Base-by-base conservation (phyloP, 2,888 invertebrate species). In the Polyommatus iphigenia region DNA sequence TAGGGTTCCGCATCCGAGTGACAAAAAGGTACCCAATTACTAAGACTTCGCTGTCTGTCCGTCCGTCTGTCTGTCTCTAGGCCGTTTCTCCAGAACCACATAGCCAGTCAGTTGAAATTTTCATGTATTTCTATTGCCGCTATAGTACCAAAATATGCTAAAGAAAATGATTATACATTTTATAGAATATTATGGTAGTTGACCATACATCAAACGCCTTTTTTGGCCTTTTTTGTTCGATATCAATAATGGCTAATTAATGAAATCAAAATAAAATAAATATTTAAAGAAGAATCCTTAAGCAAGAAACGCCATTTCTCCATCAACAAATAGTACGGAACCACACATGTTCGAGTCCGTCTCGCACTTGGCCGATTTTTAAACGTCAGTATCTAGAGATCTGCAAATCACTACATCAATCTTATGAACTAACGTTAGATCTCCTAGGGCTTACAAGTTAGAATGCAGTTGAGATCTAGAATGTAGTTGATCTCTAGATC, bases 331-430 rank as follows among this genome's bases (percentile, higher is more conserved):
- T 54, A 3, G 4, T 54, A 54, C 18, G 4, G 18, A 54, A 54
- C 4, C 18, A 4, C 18, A 18, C 54, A 0, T 1, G 54, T 15
- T 4, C 18, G 54, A 54, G 5, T 5, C 4, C 1, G 5, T 18
- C 18, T 54, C 54, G 18, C 5, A 18, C 54, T 54, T 54, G 5
- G 54, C 18, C 54, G 54, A 54, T 54, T 54, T 50, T 54, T 54
- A 54, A 54, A 18, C 18, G 54, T 54, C 18, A 62, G 29, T 41
- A 41, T 72, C 72, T 72, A n/a, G 41, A 41, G 72, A 72, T 72
- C 72, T n/a, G 72, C 72, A n/a, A 72, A 41, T 72, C 72, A 72
- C 36, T 41, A 10, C 72, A 72, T 72, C 72, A 72, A 72, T 72
- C 72, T 41, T 41, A 36, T 41, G n/a, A 7, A n/a, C 18, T 41